Conservation (phyloP, 1,140 invertebrate genomes). For the Zaprionus vittiger region DNA sequence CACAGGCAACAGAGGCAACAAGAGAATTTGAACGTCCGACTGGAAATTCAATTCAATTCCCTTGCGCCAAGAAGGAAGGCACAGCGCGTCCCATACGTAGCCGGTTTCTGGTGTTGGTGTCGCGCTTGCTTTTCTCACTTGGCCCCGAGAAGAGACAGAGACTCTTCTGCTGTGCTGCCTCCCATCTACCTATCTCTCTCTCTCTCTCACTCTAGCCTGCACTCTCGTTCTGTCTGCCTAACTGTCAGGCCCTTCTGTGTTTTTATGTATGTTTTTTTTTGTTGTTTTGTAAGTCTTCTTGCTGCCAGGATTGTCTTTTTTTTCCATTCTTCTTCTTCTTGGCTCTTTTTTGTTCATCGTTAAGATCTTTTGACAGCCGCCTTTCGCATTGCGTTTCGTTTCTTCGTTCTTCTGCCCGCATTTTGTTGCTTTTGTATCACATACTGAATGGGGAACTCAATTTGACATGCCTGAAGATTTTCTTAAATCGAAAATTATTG, state of each 20-base stretch:
- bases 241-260: slow-evolving; percentile 44
- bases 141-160: slow-evolving; percentile 47
- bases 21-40: slow-evolving; percentile 72
- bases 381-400: slow-evolving; percentile 27
- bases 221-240: slow-evolving; percentile 19
- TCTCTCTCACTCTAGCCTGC: neutral
- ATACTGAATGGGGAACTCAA: slow-evolving; percentile 67
- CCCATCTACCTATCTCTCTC: neutral
- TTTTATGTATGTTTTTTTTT: slow-evolving; percentile 10
- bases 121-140: slow-evolving; percentile 81
- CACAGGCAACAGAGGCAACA: slow-evolving; percentile 38
- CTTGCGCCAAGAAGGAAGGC: slow-evolving; percentile 45
- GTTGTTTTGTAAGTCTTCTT: slow-evolving; percentile 53
- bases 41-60: slow-evolving; percentile 82
- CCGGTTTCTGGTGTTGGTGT: slow-evolving; percentile 82
- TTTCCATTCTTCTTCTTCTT: slow-evolving; percentile 37
- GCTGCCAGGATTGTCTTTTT: slow-evolving; percentile 63
- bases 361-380: slow-evolving; percentile 75
- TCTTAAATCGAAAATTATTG: slow-evolving; percentile 74
- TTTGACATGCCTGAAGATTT: slow-evolving; percentile 79
- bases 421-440: slow-evolving; percentile 44
- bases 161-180: slow-evolving; percentile 3
- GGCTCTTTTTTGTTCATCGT: slow-evolving; percentile 47
- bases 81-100: slow-evolving; percentile 32
- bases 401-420: slow-evolving; percentile 32